A percentile compares a stretch with the other conserved stretches of the same genome.
phyloP scores from a whole-genome alignment of 2,888 invertebrate genomes.

The Anthrax anthrax region DNA sequence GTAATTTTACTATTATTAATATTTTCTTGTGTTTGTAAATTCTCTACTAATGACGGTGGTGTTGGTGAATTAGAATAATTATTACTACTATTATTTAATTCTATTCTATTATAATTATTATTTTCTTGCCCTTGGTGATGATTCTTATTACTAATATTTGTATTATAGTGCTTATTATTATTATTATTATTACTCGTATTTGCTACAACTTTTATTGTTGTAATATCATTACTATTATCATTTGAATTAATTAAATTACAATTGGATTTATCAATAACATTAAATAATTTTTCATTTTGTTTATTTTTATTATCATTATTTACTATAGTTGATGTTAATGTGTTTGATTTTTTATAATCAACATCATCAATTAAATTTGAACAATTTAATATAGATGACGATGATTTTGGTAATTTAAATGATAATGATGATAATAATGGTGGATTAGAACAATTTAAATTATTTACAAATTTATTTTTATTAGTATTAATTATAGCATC shows the following conservation, averaged over 20 bases:
- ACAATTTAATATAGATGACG: slow-evolving; percentile 8
- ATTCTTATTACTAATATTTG: neutral
- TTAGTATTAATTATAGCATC: neutral
- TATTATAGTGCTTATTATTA: neutral
- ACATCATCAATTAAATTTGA: slow-evolving; percentile 6
- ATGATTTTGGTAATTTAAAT: neutral
- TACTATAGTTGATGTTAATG: neutral
- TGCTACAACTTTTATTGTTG: neutral
- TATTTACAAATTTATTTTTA: too few species aligned
- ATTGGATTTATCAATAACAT: neutral
- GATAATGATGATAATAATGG: neutral
- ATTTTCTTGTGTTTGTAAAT: too few species aligned
- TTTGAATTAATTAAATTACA: neutral
- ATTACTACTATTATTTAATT: neutral
- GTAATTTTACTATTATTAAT: too few species aligned
- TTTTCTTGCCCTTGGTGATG: neutral
- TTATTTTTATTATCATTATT: slow-evolving; percentile 5
- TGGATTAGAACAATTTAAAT: too few species aligned
- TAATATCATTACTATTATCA: neutral
- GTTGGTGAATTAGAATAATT: neutral
- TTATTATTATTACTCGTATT: neutral
- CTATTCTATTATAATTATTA: neutral
- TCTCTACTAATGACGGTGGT: too few species aligned
- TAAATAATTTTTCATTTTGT: neutral
- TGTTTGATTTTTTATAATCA: slow-evolving; percentile 1